Evolutionary conservation across 2,888 invertebrate genomes (phyloP).

Genomic region (Tetranychus truncatus): DNA sequence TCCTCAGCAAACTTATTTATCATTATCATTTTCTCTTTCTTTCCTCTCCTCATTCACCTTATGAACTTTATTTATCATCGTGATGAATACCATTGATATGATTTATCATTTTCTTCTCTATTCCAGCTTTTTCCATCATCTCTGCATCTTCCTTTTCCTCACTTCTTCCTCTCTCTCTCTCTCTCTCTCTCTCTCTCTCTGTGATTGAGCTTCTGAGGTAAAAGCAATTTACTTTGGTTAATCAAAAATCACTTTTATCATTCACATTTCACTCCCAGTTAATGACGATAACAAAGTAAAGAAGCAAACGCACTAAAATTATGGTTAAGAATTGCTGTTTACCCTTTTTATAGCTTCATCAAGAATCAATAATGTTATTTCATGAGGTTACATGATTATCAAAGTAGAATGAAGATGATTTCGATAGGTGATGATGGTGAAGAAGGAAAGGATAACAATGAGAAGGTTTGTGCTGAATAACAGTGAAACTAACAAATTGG

Average conservation of each 20-base stretch:
- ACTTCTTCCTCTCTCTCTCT: background rate
- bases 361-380: too few species aligned
- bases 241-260: background rate
- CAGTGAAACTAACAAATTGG: background rate
- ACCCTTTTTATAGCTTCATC: too few species aligned
- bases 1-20: background rate
- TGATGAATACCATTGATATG: conserved; percentile 1
- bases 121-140: conserved; percentile 1
- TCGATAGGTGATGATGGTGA: too few species aligned
- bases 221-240: background rate
- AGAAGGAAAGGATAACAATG: too few species aligned
- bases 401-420: too few species aligned
- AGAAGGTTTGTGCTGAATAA: too few species aligned
- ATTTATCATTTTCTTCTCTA: background rate
- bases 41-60: background rate
- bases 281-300: too few species aligned
- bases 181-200: background rate
- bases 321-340: too few species aligned
- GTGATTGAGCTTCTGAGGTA: background rate
- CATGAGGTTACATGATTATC: too few species aligned
- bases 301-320: too few species aligned
- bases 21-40: background rate
- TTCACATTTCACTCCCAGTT: background rate
- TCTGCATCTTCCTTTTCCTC: background rate
- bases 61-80: background rate